Evolutionary conservation across 2,888 invertebrate species (phyloP).

Genomic region (Anoplius nigerrimus): DNA sequence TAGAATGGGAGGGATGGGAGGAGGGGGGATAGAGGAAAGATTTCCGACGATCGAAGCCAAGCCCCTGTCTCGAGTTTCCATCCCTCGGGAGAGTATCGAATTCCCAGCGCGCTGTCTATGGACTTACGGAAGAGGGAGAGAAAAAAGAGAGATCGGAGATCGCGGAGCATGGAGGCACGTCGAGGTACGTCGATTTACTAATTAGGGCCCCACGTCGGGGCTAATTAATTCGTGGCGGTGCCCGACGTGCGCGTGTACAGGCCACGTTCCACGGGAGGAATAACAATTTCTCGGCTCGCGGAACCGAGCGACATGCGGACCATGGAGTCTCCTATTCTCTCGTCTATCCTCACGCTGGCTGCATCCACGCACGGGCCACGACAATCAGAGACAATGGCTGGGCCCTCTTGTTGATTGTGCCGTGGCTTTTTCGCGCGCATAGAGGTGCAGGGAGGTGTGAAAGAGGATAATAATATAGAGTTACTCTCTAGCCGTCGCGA

Average conservation of each 20-base stretch:
- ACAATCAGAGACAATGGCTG: conserved; percentile 68
- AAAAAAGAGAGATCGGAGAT: too few species aligned
- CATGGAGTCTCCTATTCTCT: not conserved
- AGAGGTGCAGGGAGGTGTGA: conserved; percentile 72
- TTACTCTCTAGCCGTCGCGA: conserved; percentile 56
- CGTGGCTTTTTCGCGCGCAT: conserved; percentile 56
- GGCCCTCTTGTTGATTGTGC: conserved; percentile 65
- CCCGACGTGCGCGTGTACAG: not conserved
- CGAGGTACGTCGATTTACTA: conserved; percentile 55
- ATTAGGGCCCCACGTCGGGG: conserved; percentile 59
- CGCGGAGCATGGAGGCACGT: conserved; percentile 21
- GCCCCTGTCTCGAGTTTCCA: too few species aligned
- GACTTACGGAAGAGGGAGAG: too few species aligned
- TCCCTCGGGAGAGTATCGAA: not conserved
- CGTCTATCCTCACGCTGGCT: not conserved
- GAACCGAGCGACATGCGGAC: not conserved
- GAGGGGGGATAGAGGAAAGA: too few species aligned
- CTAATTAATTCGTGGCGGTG: conserved; percentile 58
- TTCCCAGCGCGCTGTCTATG: conserved; percentile 6
- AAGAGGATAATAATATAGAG: conserved; percentile 75
- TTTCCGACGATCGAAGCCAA: too few species aligned
- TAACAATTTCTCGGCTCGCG: not conserved
- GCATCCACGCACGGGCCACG: conserved; percentile 38
- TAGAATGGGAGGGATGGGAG: too few species aligned
- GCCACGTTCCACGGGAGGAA: too few species aligned